These are phyloP conservation scores for Phylloscopus whistleri DNA, from an alignment of 2,113 vertebrate genomes.

Conservation along the genomic window DNA sequence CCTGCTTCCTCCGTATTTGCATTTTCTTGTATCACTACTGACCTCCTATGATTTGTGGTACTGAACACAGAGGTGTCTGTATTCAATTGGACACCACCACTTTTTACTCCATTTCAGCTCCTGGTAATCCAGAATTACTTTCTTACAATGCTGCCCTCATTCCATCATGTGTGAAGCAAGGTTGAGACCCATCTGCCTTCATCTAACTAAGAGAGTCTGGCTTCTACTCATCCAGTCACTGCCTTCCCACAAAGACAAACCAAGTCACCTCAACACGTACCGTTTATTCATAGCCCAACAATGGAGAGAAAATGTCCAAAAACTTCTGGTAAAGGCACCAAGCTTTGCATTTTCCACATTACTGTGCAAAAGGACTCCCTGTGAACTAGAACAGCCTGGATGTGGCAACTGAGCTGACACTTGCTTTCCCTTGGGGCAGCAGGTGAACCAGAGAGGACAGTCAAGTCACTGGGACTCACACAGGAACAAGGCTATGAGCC, in stretches of 20 bases:
- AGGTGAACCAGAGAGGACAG: neutral
- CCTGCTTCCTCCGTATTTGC: neutral
- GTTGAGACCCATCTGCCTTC: neutral
- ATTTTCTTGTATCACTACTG: neutral
- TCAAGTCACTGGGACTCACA: neutral
- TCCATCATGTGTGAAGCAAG: neutral
- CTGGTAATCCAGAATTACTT: neutral
- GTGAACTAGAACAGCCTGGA: neutral
- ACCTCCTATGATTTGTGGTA: neutral
- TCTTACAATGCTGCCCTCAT: neutral
- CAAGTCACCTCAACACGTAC: neutral
- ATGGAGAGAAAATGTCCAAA: neutral
- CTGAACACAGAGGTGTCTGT: neutral
- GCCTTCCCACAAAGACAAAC: neutral
- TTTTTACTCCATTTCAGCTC: neutral
- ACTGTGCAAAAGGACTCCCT: neutral
- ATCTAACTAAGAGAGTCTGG: neutral
- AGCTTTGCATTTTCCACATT: neutral
- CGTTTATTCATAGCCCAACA: neutral
- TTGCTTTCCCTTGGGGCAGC: neutral
- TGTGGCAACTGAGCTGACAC: neutral
- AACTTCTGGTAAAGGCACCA: neutral
- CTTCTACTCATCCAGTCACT: neutral
- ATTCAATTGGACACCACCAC: neutral
- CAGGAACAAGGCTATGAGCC: neutral